Percentiles rank a stretch among this genome's conserved stretches.
Evolutionary conservation across 2,888 invertebrate species (phyloP).

Genomic region (Papilio demoleus): DNA sequence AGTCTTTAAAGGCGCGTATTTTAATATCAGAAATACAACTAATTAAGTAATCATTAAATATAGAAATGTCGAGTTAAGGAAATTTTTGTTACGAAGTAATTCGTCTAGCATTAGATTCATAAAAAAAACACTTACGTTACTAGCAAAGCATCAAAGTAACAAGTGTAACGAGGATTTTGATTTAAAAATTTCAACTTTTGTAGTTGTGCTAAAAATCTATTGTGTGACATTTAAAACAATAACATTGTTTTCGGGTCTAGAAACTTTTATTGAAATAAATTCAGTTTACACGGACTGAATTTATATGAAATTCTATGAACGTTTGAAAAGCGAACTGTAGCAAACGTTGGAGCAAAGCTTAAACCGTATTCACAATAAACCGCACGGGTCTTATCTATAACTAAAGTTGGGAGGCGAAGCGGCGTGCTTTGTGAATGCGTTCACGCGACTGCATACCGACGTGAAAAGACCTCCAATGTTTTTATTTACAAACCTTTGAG

Average conservation of each 20-base stretch:
- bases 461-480: conserved; percentile 3
- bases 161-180: background rate
- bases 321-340: conserved; percentile 14
- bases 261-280: conserved; percentile 14
- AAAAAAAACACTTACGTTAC: background rate
- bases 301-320: conserved; percentile 23
- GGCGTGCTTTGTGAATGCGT: conserved; percentile 17
- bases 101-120: background rate
- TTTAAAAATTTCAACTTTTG: background rate
- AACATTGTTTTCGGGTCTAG: background rate
- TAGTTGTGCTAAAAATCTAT: background rate
- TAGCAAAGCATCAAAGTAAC: background rate
- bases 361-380: conserved; percentile 25
- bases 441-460: conserved; percentile 15
- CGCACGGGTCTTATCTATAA: conserved; percentile 21
- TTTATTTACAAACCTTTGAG: conserved; percentile 13
- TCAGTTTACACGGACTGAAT: conserved; percentile 17
- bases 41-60: too few species aligned
- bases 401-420: conserved; percentile 18
- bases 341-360: conserved; percentile 12
- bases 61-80: too few species aligned
- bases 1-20: too few species aligned
- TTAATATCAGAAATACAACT: too few species aligned
- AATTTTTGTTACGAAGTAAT: background rate
- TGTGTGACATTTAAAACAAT: background rate